Percentiles rank a stretch among this genome's conserved stretches.
These are phyloP conservation scores for Sakesphorus luctuosus DNA, from an alignment of 2,113 vertebrate genomes.

Conservation along the genomic window DNA sequence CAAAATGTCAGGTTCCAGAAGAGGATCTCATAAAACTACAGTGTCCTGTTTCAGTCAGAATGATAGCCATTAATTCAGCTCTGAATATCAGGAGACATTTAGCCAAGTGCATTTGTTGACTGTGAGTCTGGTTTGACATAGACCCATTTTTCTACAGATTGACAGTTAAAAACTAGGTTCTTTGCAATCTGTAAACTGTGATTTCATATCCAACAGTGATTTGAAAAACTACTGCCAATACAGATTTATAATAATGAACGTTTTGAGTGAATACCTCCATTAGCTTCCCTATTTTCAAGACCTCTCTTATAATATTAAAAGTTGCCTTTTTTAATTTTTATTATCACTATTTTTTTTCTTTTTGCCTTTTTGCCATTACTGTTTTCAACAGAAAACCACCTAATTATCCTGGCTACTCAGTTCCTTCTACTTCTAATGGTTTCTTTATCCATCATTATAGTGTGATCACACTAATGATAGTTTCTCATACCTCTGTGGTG, in stretches of 20 bases:
- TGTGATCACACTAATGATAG: conserved; percentile 48
- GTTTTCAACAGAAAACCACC: conserved; percentile 37
- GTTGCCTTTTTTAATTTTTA: neutral
- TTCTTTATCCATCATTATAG: conserved; percentile 46
- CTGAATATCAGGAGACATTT: conserved; percentile 21
- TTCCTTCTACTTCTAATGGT: neutral
- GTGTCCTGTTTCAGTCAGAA: neutral
- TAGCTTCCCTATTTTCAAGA: conserved; percentile 19
- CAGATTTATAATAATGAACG: conserved; percentile 40
- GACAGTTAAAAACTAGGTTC: neutral
- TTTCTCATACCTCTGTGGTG: conserved; percentile 22
- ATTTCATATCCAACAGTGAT: neutral
- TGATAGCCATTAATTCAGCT: conserved; percentile 26
- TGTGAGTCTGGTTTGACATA: conserved; percentile 1
- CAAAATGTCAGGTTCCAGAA: conserved; percentile 1
- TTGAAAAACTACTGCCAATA: conserved; percentile 38
- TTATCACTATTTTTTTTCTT: neutral
- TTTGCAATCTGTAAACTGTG: conserved; percentile 19
- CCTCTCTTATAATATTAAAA: conserved; percentile 8
- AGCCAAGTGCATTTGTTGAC: neutral
- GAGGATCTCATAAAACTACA: neutral
- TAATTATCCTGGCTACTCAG: conserved; percentile 43
- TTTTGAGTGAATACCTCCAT: conserved; percentile 17
- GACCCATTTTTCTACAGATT: neutral
- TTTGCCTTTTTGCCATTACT: neutral